These are phyloP conservation scores for Clangula hyemalis DNA, from an alignment of 2,797 vertebrate species.

Conservation along the genomic window DNA sequence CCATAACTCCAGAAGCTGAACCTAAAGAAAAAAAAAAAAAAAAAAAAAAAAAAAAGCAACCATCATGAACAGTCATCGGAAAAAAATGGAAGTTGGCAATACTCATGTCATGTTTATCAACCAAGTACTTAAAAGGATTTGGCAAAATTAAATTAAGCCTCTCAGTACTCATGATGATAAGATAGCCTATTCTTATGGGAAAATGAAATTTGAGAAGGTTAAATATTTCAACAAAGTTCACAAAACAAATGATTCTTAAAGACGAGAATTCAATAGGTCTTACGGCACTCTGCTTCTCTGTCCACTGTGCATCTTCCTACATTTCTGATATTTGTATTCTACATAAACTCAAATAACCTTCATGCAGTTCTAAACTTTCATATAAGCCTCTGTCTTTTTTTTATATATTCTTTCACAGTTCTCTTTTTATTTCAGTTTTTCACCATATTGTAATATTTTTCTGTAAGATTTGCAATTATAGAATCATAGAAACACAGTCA, in stretches of 20 bases:
- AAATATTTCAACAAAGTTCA: not conserved
- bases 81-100: not conserved
- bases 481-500: no score
- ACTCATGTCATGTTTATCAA: not conserved
- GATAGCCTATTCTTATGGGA: not conserved
- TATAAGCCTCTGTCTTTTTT: not conserved
- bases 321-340: not conserved
- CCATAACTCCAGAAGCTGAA: not conserved
- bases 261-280: not conserved
- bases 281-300: not conserved
- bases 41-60: not conserved
- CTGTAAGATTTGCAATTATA: not conserved
- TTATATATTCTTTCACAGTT: not conserved
- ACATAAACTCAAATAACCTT: not conserved
- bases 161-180: not conserved
- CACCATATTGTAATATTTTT: not conserved
- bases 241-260: not conserved
- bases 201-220: not conserved
- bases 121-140: conserved; percentile 2
- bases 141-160: conserved; percentile 3
- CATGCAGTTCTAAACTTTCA: not conserved
- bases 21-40: not conserved
- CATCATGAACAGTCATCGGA: not conserved
- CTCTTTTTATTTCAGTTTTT: not conserved
- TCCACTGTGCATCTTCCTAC: not conserved